phyloP scores from a whole-genome alignment of 2,797 vertebrate species.

The Valencia hispanica region DNA sequence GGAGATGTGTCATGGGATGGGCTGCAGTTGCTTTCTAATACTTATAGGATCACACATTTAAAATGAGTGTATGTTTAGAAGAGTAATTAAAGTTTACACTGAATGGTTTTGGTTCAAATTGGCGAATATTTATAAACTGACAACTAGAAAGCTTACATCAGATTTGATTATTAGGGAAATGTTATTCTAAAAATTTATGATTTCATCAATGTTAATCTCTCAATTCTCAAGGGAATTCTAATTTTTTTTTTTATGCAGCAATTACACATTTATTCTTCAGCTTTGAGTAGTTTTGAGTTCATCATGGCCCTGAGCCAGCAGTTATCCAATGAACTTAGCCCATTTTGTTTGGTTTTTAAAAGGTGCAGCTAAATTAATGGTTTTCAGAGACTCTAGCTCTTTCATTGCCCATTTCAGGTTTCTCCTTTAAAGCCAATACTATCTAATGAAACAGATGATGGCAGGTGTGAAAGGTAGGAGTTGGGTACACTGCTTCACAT shows the following conservation, averaged over 20 bases:
- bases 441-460: slow-evolving; percentile 50
- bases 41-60: not conserved
- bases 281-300: slow-evolving; percentile 25
- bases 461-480: slow-evolving; percentile 55
- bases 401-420: slow-evolving; percentile 18
- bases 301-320: slow-evolving; percentile 22
- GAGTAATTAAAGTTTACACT: not conserved
- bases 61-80: not conserved
- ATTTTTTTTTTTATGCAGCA: slow-evolving; percentile 3
- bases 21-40: not conserved
- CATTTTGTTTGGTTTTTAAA: slow-evolving; percentile 19
- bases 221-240: no score
- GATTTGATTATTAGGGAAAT: not conserved
- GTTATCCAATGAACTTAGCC: slow-evolving; percentile 19
- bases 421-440: slow-evolving; percentile 28
- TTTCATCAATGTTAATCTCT: not conserved
- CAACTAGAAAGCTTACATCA: not conserved
- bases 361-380: slow-evolving; percentile 10
- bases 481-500: slow-evolving; percentile 5
- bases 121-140: not conserved
- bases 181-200: not conserved
- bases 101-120: not conserved
- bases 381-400: slow-evolving; percentile 18
- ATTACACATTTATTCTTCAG: slow-evolving; percentile 30
- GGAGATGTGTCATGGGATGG: not conserved